Evolutionary conservation across 2,113 vertebrate genomes (phyloP), one percentile per base, ranked within the genome.

Genomic region (Callipepla californica): DNA sequence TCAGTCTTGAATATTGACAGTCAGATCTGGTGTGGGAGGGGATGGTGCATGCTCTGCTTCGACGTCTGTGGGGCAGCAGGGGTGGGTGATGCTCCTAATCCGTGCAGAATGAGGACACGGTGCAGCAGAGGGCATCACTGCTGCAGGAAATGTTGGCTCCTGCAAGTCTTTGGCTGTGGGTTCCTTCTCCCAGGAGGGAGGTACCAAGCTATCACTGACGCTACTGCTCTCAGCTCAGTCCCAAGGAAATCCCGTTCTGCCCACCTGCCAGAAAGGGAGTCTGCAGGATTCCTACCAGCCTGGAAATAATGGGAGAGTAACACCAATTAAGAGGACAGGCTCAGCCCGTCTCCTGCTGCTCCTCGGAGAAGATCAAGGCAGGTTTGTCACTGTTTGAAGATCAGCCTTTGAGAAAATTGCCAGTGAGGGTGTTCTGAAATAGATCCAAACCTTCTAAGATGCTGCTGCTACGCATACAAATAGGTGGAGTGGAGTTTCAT

Each of bases 351-450:
- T 95, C 93, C 94, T 1, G 74, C 92, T 70, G 85, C 40, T 97
- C 38, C 1, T 36, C 28, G 0, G 62, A 48, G 89, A 58, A 94
- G 92, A 96, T 97, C 96, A 89, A 93, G 82, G 89, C 50, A 44
- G 84, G 75, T 77, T 94, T 96, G 88, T 93, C 90, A 2, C 85
- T 2, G 87, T 97, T 95, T 97, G 97, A 97, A 98, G 95, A 89
- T 82, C 10, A 5, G 59, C 80, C 85, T 97, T 97, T 95, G 95
- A 96, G 95, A 83, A 94, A 87, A 80, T 96, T 90, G 78, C 94
- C 91, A 89, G 90, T 90, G 93, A 94, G 72, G 91, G 82, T 66
- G 93, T 85, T 94, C 89, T 92, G 94, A 96, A 96, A 95, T 85
- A 9, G 10, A 84, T 93, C 82, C 91, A 69, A 87, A 85, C 68